Evolutionary conservation across 2,113 vertebrate genomes (phyloP), one percentile per base, ranked within the genome.

Genomic region (Ciconia boyciana): DNA sequence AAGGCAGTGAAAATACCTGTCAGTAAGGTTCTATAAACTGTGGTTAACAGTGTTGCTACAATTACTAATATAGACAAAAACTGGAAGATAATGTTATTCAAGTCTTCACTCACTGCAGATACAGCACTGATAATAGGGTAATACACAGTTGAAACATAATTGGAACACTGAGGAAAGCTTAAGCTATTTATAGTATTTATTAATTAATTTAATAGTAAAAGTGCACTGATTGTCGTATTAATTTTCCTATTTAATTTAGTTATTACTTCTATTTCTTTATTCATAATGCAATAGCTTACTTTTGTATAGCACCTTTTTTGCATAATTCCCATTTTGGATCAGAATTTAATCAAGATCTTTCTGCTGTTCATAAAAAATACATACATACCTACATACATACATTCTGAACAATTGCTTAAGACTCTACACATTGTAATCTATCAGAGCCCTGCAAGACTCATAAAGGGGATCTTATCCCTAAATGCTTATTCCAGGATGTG

Each of bases 251-350:
- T 79, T 91, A 71, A 82, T 93, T 61, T 85, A 90, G 74, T 95
- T 87, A 79, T 83, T 92, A 24, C 6, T 93, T 78, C 22, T 77
- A 28, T 64, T 96, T 90, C 44, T 94, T 90, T 90, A 90, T 96
- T 92, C 90, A 83, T 69, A 83, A 86, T 68, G 8, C 15, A 83
- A 24, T 64, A 54, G 1, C 26, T 54, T 83, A 31, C 64, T 64
- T 89, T 85, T 85, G 16, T 46, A 25, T 43, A 54, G 6, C 16
- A 24, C 3, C 7, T 64, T 58, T 87, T 54, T 61, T 49, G 10
- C 60, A 46, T 51, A 62, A 52, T 52, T 84, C 43, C 29, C 39
- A 62, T 76, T 95, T 94, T 78, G 6, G 24, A 55, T n/a, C 39
- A 81, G 34, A 92, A 84, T 81, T 93, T 75, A 64, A n/a, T 71